Evolutionary conservation across 1,140 invertebrate species (phyloP).

Genomic region (Pristionchus pacificus): DNA sequence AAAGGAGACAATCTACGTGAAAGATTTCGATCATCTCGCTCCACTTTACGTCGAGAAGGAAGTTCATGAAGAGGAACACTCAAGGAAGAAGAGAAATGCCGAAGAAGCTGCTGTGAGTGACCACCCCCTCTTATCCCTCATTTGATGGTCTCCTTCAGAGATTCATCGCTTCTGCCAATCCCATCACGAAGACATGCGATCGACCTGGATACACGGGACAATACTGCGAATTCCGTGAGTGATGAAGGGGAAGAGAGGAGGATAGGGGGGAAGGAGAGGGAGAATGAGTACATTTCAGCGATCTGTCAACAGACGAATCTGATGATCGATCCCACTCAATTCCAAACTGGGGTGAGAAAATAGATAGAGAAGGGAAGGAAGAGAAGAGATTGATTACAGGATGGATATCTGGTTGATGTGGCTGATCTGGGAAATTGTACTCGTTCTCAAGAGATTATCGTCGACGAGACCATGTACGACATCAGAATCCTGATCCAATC

Average conservation of each 20-base stretch:
- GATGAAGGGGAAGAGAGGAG: not conserved
- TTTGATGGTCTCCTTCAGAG: not conserved
- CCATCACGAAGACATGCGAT: not conserved
- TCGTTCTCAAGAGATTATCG: conserved; percentile 14
- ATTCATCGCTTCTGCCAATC: not conserved
- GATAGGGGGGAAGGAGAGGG: not conserved
- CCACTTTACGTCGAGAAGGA: not conserved
- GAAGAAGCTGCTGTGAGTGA: not conserved
- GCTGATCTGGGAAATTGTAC: conserved; percentile 7
- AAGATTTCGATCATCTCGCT: not conserved
- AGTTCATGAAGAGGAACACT: not conserved
- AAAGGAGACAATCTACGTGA: not conserved
- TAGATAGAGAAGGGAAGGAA: not conserved
- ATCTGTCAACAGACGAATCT: not conserved
- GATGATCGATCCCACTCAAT: not conserved
- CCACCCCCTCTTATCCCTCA: not conserved
- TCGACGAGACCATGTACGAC: conserved; percentile 31
- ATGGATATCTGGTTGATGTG: conserved; percentile 9
- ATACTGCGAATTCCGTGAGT: not conserved
- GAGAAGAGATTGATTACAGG: not conserved
- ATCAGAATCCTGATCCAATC: conserved; percentile 22
- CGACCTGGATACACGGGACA: not conserved
- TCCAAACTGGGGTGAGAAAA: not conserved
- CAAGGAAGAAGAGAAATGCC: not conserved
- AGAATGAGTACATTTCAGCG: not conserved